Evolutionary conservation across 1,140 invertebrate genomes (phyloP), one percentile per base, ranked within the genome.

Genomic region (Aphelenchoides fujianensis): DNA sequence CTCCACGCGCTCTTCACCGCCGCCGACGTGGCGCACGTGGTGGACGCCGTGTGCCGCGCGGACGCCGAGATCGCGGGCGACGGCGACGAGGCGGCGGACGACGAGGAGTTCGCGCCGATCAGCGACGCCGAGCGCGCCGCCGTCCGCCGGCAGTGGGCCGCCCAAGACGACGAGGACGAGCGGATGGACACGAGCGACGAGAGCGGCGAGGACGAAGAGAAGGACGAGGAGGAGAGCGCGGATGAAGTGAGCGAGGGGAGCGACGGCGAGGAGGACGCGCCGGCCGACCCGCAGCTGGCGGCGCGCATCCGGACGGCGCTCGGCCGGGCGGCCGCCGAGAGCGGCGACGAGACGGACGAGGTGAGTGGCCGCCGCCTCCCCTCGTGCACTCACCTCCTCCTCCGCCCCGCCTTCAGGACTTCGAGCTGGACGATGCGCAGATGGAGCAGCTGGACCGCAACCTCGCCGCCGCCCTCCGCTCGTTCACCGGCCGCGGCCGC

Each of bases 31-130:
- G 41, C 12, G 41, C 41, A 48, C 41, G 12, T 48, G 41, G 41
- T 48, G 12, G 41, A 48, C 12, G 41, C 12, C 23, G 23, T 48
- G 12, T 48, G 41, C 23, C 41, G 41, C 23, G 12, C 41, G 0
- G 67, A 32, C 3, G 5, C 23, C 12, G 66, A 68, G 0, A 3
- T 68, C 19, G 12, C 16, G 2, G 37, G 23, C 16, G 68, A 63
- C 16, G 68, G 27, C 23, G 68, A 48, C 12, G 41, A 48, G 12
- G 23, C 23, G 41, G 23, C 30, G 37, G 68, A 69, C 28, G 68
- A 69, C 34, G 68, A 69, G 28, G 68, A 69, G 41, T 69, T 69
- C 23, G 32, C 28, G 0, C 68, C 68, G 0, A 69, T 69, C 36
- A 69, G 55, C 5, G 68, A 31, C 9, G 68, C 64, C 30, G 68